Conservation (phyloP, 2,797 vertebrate genomes). For the Microtus obscurus region DNA sequence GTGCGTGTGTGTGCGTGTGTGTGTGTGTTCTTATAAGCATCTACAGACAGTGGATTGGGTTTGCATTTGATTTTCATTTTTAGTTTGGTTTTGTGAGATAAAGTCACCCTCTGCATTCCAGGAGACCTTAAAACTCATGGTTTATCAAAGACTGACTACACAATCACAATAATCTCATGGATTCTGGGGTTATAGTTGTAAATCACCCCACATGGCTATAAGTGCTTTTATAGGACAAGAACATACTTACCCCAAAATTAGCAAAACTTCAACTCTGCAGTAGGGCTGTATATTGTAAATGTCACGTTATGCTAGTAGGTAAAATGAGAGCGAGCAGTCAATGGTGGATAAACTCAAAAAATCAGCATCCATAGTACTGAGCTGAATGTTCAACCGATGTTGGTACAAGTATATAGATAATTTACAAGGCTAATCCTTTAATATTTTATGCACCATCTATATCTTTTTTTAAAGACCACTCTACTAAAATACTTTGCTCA, state of each 20-base stretch:
- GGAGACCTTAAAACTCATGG: background rate
- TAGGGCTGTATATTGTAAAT: background rate
- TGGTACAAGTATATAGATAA: background rate
- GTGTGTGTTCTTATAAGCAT: background rate
- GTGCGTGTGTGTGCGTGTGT: no score
- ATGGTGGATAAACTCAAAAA: background rate
- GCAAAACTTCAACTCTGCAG: conserved; percentile 3
- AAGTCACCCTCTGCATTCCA: background rate
- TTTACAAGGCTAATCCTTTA: background rate
- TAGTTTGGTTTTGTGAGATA: background rate
- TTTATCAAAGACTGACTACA: background rate
- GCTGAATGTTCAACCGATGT: background rate
- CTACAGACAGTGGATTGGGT: background rate
- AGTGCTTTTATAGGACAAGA: background rate
- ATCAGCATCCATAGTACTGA: background rate
- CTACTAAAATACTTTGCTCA: background rate
- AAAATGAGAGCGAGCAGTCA: background rate
- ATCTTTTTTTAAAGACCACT: background rate
- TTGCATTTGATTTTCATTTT: no score
- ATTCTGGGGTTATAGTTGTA: background rate
- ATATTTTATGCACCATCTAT: background rate
- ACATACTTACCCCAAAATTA: conserved; percentile 21
- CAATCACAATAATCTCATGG: no score
- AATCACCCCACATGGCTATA: background rate
- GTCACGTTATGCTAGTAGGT: background rate